Evolutionary conservation across 2,113 vertebrate species (phyloP).

Genomic region (Syngnathus floridae): DNA sequence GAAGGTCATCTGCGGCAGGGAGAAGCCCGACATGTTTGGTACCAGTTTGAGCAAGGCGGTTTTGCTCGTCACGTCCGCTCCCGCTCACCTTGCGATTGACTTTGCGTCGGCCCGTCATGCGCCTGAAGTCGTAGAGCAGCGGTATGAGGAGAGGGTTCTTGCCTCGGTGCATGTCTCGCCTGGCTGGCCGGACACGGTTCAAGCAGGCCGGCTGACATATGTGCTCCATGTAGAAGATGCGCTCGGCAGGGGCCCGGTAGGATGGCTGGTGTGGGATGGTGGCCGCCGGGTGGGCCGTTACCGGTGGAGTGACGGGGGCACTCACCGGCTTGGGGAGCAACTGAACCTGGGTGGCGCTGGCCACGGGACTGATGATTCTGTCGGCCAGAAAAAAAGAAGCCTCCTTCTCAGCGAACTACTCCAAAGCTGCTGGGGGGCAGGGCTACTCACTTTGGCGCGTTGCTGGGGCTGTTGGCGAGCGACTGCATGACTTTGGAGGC

Average conservation of each 20-base stretch:
- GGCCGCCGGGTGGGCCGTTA: constrained; percentile 59
- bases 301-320: not conserved
- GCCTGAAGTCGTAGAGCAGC: constrained; percentile 87
- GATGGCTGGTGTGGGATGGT: constrained; percentile 78
- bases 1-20: constrained; percentile 79
- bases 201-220: constrained; percentile 81
- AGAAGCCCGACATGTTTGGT: not conserved
- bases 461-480: constrained; percentile 32
- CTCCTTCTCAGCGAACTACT: not conserved
- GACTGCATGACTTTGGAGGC: constrained; percentile 58
- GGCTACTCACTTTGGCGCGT: constrained; percentile 38
- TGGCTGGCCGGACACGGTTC: constrained; percentile 73
- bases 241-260: constrained; percentile 87
- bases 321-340: constrained; percentile 29
- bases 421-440: too few relatives aligned
- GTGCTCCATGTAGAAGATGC: constrained; percentile 88
- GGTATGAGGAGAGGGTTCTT: constrained; percentile 91
- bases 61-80: not conserved
- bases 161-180: constrained; percentile 74
- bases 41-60: not conserved
- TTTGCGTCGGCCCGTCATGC: constrained; percentile 88
- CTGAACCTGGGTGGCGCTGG: not conserved
- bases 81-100: constrained; percentile 83
- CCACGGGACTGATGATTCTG: constrained; percentile 3
- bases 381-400: not conserved